phyloP scores from a whole-genome alignment of 1,140 invertebrate species.

The Ceratosolen solmsi region DNA sequence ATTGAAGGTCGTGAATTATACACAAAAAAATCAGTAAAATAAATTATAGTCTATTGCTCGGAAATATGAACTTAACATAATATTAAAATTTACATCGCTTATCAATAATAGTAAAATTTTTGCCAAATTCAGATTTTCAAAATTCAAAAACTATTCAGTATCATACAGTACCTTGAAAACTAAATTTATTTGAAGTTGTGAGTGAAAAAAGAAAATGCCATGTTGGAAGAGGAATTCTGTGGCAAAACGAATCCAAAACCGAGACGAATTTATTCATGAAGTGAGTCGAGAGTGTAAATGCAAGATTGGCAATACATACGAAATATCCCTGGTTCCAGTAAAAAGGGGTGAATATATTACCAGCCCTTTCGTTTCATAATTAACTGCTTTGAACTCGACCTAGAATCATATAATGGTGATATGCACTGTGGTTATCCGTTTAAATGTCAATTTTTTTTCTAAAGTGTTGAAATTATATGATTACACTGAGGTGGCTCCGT shows the following conservation, averaged over 20 bases:
- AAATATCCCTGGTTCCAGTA: slow-evolving; percentile 68
- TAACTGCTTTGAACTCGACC: slow-evolving; percentile 69
- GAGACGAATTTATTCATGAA: slow-evolving; percentile 65
- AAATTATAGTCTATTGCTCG: too few relatives aligned
- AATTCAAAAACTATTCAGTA: too few relatives aligned
- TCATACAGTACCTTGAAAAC: too few relatives aligned
- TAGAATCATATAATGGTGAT: slow-evolving; percentile 61
- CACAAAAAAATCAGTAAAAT: too few relatives aligned
- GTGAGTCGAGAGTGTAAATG: slow-evolving; percentile 65
- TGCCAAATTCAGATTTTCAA: too few relatives aligned
- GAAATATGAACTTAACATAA: too few relatives aligned
- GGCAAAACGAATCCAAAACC: slow-evolving; percentile 57
- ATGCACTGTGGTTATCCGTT: slow-evolving; percentile 11
- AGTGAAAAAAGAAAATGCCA: not conserved
- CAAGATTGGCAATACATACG: slow-evolving; percentile 72
- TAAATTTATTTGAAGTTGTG: not conserved
- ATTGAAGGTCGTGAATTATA: too few relatives aligned
- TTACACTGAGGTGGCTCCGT: not conserved
- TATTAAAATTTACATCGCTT: too few relatives aligned
- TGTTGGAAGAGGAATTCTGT: slow-evolving; percentile 32
- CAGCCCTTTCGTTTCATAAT: slow-evolving; percentile 59
- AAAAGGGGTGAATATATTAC: slow-evolving; percentile 72
- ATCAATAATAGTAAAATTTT: too few relatives aligned
- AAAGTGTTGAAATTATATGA: not conserved
- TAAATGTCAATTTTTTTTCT: slow-evolving; percentile 7